Percentiles rank a stretch among this genome's conserved stretches.
phyloP scores from a whole-genome alignment of 2,797 vertebrate species.

The Anas bernieri region DNA sequence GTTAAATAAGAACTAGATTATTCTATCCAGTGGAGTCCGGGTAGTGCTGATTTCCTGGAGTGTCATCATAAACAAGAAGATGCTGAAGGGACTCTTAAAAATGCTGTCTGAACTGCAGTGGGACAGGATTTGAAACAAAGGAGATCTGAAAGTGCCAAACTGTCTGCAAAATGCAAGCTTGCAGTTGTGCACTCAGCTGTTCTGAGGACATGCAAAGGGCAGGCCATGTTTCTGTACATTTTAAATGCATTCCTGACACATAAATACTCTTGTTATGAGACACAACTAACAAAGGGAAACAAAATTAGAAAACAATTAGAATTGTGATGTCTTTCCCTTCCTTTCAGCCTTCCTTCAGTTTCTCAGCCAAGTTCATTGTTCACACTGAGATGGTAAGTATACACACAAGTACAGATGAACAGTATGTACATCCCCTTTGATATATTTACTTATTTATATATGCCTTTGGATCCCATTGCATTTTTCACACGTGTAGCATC shows the following conservation, averaged over 20 bases:
- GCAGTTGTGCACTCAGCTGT: neutral
- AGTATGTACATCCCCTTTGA: neutral
- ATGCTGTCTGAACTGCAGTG: neutral
- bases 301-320: neutral
- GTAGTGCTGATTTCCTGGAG: neutral
- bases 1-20: neutral
- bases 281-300: neutral
- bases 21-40: neutral
- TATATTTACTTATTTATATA: neutral
- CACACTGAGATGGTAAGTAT: neutral
- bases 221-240: neutral
- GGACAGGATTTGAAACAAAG: neutral
- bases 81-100: neutral
- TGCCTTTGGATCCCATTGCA: neutral
- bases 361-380: neutral
- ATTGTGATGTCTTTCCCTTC: neutral
- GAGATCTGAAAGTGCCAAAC: neutral
- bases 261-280: neutral
- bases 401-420: neutral
- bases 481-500: neutral
- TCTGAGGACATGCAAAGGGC: neutral
- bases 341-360: neutral
- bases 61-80: neutral
- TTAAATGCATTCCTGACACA: neutral
- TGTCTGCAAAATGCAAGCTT: neutral